These are phyloP conservation scores for Crenuchus spilurus DNA, from an alignment of 2,797 vertebrate species.

Conservation along the genomic window DNA sequence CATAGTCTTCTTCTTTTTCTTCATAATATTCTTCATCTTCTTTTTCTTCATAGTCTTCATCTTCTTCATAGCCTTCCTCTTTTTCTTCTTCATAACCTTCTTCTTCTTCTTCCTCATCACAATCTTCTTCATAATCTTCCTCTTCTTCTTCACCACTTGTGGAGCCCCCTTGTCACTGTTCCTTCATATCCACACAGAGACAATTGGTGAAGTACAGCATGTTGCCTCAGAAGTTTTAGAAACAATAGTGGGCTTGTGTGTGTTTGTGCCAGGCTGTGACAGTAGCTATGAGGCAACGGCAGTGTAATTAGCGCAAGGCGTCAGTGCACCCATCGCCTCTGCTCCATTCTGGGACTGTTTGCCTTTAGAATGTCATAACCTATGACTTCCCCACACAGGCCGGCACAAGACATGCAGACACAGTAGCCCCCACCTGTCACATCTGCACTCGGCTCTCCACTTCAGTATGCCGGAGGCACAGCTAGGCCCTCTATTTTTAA, in stretches of 20 bases:
- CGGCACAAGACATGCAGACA: not conserved
- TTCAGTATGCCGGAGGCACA: not conserved
- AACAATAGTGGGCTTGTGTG: slow-evolving; percentile 63
- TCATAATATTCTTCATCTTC: no score
- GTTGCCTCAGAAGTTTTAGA: slow-evolving; percentile 35
- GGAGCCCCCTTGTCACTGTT: no score
- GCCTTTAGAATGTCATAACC: not conserved
- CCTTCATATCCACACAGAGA: slow-evolving; percentile 1
- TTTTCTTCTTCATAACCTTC: no score
- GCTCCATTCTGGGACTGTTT: not conserved
- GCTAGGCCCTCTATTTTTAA: not conserved
- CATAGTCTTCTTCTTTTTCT: no score
- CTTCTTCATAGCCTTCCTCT: no score
- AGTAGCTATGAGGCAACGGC: slow-evolving; percentile 27
- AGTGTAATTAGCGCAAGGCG: slow-evolving; percentile 45
- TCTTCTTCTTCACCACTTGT: not conserved
- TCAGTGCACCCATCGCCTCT: not conserved
- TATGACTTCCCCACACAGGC: slow-evolving; percentile 1
- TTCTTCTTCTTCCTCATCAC: no score
- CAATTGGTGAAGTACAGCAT: not conserved
- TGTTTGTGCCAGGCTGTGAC: slow-evolving; percentile 38
- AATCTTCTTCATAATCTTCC: not conserved
- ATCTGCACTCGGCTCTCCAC: not conserved
- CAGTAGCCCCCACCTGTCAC: slow-evolving; percentile 24
- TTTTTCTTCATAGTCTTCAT: no score